Percentiles rank a stretch among this genome's conserved stretches.
Evolutionary conservation across 2,797 vertebrate genomes (phyloP).

Genomic region (Sus cebifrons): DNA sequence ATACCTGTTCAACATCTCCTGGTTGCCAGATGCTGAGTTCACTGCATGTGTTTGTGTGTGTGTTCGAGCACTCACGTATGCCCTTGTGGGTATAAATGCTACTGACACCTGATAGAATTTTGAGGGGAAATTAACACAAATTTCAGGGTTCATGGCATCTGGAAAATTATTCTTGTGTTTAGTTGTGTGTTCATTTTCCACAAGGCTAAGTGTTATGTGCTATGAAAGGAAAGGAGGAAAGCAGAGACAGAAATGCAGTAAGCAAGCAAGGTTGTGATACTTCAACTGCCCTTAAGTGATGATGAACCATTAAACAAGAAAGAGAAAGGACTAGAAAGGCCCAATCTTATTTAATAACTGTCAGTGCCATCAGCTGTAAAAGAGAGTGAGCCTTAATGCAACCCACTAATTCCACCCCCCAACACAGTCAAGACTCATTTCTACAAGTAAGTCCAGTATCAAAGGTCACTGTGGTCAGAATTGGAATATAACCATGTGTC

Average conservation of each 20-base stretch:
- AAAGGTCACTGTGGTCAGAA: conserved; percentile 24
- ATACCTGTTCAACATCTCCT: background rate
- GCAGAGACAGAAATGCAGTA: background rate
- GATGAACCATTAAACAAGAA: background rate
- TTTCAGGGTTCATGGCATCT: background rate
- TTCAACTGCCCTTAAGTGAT: background rate
- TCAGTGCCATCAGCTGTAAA: conserved; percentile 12
- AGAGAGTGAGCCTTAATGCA: background rate
- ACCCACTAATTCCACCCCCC: background rate
- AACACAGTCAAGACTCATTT: conserved; percentile 16
- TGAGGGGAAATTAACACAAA: background rate
- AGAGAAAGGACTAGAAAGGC: background rate
- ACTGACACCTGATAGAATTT: background rate
- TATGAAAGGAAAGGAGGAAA: background rate
- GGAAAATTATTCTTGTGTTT: background rate
- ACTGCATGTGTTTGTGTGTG: no score
- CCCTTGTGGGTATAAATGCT: background rate
- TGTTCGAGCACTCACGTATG: rapidly evolving
- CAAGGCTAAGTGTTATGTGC: background rate
- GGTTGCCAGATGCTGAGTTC: background rate
- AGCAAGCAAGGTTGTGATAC: background rate
- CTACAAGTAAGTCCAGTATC: background rate
- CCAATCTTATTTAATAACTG: background rate
- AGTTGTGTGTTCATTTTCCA: background rate
- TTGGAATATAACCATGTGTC: background rate